Base-by-base conservation (phyloP, 2,888 invertebrate genomes). In the Sarcophaga subvicina region DNA sequence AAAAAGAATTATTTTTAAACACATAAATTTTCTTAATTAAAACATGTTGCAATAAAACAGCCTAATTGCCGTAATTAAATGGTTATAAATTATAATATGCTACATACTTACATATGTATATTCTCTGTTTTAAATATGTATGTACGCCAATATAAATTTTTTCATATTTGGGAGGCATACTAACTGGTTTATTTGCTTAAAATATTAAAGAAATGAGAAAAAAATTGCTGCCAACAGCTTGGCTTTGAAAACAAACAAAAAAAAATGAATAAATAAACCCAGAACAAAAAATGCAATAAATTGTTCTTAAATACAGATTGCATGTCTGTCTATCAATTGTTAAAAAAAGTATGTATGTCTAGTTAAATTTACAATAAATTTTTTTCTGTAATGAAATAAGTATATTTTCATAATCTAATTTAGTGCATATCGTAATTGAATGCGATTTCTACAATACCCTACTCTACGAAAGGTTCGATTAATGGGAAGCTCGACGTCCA, bases 21-120 rank as follows among this genome's bases (percentile, higher is more conserved):
- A 25, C 60, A 82, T 72, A 66, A 72, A 66, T 69, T 78, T 77
- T n/a, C 45, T 64, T 75, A 70, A 83, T 64, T 67, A 17, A 76
- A 62, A 4, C 45, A 60, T 75, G 64, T 75, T 63, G 66, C 20
- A 69, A 78, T 81, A 78, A 83, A 79, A 75, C 47, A 78, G 47
- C 78, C 49, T 83, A 87, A 81, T 87, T 80, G 83, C 59, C 47
- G 62, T 71, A 67, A 83, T 83, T 87, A 83, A 83, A 81, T 83
- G 6, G 77, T 75, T 80, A 62, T 81, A 80, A 73, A 83, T 78
- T 83, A 76, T 86, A 22, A 71, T 62, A 69, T 59, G 27, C n/a
- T 62, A 49, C 6, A 59, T 59, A 62, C 37, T 20, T 25, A n/a
- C 77, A 14, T 66, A n/a, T 71, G 54, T 22, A 49, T 62, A 49